A percentile compares a stretch with the other conserved stretches of the same genome.
Conservation (phyloP, 2,888 invertebrate species). For the Dasypolia templi region DNA sequence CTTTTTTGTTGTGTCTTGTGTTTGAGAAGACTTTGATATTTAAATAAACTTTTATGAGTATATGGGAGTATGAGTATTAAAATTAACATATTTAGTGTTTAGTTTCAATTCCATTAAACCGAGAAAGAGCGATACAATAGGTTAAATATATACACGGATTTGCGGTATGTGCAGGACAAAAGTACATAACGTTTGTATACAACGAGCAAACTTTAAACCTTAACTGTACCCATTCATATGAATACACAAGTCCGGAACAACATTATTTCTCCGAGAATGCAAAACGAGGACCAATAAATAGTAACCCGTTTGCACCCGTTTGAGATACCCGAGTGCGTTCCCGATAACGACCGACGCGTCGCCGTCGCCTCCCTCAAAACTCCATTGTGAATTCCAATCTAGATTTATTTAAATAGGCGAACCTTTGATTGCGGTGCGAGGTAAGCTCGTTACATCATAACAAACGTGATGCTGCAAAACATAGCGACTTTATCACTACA, state of each 20-base stretch:
- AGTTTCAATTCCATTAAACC: too few species aligned
- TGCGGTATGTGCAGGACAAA: neutral
- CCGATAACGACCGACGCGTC: constrained; percentile 66
- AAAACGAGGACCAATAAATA: constrained; percentile 58
- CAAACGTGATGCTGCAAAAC: constrained; percentile 64
- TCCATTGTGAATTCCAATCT: constrained; percentile 84
- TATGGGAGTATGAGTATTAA: neutral
- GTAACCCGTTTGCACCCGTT: constrained; percentile 50
- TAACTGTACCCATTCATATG: constrained; percentile 22
- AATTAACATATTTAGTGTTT: too few species aligned
- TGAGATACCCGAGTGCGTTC: constrained; percentile 58
- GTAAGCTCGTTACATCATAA: constrained; percentile 80
- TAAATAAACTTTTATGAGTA: neutral
- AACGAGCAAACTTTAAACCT: constrained; percentile 22
- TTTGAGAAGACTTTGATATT: neutral
- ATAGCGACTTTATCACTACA: constrained; percentile 56
- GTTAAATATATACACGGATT: neutral
- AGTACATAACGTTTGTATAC: neutral
- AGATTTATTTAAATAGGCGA: constrained; percentile 87
- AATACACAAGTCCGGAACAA: constrained; percentile 45
- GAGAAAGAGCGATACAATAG: too few species aligned
- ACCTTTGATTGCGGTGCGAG: constrained; percentile 86
- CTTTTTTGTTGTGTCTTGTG: neutral
- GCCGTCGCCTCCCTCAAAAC: constrained; percentile 73
- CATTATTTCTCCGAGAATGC: constrained; percentile 48